phyloP scores from a whole-genome alignment of 2,113 vertebrate genomes.

The Epinephelus moara region DNA sequence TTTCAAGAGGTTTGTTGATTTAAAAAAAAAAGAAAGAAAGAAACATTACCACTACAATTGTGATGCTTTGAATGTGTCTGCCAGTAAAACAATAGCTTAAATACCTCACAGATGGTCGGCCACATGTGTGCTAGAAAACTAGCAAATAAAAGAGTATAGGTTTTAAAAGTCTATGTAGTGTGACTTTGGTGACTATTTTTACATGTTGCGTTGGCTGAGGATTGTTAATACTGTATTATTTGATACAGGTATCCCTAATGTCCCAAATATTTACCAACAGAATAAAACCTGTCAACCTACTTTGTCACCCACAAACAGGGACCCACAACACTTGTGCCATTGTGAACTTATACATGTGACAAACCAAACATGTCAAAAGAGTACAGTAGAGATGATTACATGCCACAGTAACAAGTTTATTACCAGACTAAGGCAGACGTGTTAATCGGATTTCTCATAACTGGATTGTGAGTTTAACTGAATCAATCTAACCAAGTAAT shows the following conservation, averaged over 20 bases:
- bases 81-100: background rate
- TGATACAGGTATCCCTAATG: background rate
- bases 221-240: background rate
- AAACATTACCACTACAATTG: background rate
- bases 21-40: no score
- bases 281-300: background rate
- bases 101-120: background rate
- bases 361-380: background rate
- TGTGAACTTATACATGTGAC: background rate
- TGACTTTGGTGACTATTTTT: background rate
- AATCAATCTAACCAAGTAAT: conserved; percentile 39
- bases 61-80: background rate
- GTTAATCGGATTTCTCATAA: conserved; percentile 24
- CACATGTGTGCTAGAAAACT: background rate
- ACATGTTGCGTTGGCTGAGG: background rate
- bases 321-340: background rate
- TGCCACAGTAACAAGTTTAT: background rate
- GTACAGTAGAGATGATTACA: background rate
- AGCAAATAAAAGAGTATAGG: background rate
- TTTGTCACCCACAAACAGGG: background rate
- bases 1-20: no score
- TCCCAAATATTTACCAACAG: background rate
- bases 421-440: background rate
- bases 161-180: background rate
- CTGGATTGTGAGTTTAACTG: conserved; percentile 27